Evolutionary conservation across 2,113 vertebrate genomes (phyloP).

Genomic region (Pterocles gutturalis): DNA sequence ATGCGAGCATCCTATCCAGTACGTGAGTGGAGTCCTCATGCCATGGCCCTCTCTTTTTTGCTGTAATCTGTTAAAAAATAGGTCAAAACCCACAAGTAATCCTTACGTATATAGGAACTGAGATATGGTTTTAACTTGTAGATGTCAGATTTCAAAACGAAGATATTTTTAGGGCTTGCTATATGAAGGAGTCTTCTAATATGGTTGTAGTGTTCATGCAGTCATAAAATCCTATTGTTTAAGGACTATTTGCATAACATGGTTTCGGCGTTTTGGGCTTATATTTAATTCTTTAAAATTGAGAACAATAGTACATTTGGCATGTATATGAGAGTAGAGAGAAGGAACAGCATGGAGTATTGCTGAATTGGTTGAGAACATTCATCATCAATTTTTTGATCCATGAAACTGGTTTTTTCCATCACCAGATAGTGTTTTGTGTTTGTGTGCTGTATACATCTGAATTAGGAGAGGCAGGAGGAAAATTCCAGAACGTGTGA

Average conservation of each 20-base stretch:
- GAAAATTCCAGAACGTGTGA: background rate
- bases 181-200: background rate
- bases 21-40: background rate
- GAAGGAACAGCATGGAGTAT: background rate
- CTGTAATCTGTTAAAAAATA: background rate
- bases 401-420: background rate
- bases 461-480: background rate
- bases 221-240: background rate
- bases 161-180: background rate
- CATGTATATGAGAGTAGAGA: background rate
- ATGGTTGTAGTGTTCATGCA: background rate
- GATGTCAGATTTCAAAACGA: background rate
- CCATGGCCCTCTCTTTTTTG: background rate
- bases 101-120: background rate
- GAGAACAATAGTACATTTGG: conserved; percentile 13
- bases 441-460: background rate
- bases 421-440: background rate
- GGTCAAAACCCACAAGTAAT: background rate
- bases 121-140: background rate
- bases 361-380: background rate
- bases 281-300: background rate
- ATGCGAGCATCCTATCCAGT: background rate
- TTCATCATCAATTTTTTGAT: background rate
- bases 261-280: background rate
- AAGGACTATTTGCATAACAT: background rate